Conservation (phyloP, 2,113 vertebrate species). For the Tricholaema leucomelas region DNA sequence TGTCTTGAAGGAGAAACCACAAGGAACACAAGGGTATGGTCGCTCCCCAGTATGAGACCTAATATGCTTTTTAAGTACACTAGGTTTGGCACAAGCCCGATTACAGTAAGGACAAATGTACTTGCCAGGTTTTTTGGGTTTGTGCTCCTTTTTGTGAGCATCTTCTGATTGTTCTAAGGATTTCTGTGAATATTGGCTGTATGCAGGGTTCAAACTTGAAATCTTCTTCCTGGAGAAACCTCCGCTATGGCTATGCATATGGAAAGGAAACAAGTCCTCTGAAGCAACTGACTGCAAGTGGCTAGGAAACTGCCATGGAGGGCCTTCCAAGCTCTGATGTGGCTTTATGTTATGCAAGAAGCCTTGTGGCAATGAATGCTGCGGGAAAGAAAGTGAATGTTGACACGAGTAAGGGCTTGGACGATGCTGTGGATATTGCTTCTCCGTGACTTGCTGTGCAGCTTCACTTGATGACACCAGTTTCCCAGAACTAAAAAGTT, state of each 20-base stretch:
- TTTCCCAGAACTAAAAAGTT: slow-evolving; percentile 87
- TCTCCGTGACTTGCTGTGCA: slow-evolving; percentile 82
- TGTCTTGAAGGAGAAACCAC: slow-evolving; percentile 98
- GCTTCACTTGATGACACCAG: slow-evolving; percentile 79
- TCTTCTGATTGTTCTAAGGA: slow-evolving; percentile 89
- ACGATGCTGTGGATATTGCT: slow-evolving; percentile 83
- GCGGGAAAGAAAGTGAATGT: slow-evolving; percentile 90
- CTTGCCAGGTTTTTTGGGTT: slow-evolving; percentile 97
- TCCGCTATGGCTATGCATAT: slow-evolving; percentile 84
- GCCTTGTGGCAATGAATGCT: slow-evolving; percentile 90
- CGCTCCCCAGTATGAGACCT: slow-evolving; percentile 96
- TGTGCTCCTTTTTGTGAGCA: slow-evolving; percentile 93
- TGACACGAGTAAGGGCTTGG: slow-evolving; percentile 86
- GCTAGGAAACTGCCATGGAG: slow-evolving; percentile 90
- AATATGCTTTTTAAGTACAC: slow-evolving; percentile 98
- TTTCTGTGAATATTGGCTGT: slow-evolving; percentile 91
- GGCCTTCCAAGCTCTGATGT: slow-evolving; percentile 89
- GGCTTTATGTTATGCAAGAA: slow-evolving; percentile 90
- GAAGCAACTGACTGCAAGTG: slow-evolving; percentile 86
- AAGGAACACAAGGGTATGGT: slow-evolving; percentile 94
- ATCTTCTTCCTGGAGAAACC: slow-evolving; percentile 91
- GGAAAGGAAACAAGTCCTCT: slow-evolving; percentile 90
- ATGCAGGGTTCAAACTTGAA: slow-evolving; percentile 87
- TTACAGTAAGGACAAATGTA: slow-evolving; percentile 98
- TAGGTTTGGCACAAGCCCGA: slow-evolving; percentile 97